Evolutionary conservation across 1,140 invertebrate genomes (phyloP).

Genomic region (Galendromus occidentalis): DNA sequence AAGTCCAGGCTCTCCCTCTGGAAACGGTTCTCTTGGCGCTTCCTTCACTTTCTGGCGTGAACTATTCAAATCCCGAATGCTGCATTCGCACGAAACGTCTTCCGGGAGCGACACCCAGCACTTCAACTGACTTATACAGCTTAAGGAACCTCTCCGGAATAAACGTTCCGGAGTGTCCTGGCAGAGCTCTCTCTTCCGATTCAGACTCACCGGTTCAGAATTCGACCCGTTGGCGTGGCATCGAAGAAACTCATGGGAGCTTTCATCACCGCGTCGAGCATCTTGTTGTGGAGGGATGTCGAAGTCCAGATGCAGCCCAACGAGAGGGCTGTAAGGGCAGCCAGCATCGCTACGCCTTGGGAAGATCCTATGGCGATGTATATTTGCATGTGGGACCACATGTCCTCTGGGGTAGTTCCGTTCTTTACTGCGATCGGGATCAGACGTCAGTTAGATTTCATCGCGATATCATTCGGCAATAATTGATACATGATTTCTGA

Average conservation of each 20-base stretch:
- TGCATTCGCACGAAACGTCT: too few species aligned
- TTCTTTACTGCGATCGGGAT: too few species aligned
- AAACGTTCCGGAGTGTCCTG: too few species aligned
- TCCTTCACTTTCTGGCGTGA: conserved; percentile 15
- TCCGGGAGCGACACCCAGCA: conserved; percentile 18
- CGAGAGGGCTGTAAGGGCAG: conserved; percentile 40
- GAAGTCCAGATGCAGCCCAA: conserved; percentile 56
- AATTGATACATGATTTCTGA: too few species aligned
- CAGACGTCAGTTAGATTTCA: too few species aligned
- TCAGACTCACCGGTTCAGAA: conserved; percentile 21
- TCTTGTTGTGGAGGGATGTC: conserved; percentile 52
- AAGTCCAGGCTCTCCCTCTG: too few species aligned
- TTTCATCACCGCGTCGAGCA: conserved; percentile 41
- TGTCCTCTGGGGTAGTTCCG: neutral
- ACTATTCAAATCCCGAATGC: too few species aligned
- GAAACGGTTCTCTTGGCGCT: too few species aligned
- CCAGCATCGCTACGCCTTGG: neutral
- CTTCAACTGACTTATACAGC: too few species aligned
- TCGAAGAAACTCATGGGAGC: conserved; percentile 29
- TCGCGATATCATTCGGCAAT: too few species aligned
- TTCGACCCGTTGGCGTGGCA: conserved; percentile 22
- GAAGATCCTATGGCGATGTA: neutral
- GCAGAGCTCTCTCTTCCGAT: too few species aligned
- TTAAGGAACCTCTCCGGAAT: too few species aligned
- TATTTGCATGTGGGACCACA: neutral